Percentiles rank a stretch among this genome's conserved stretches.
These are phyloP conservation scores for Erythrocebus patas DNA, from an alignment of 2,113 vertebrate genomes.

Conservation along the genomic window DNA sequence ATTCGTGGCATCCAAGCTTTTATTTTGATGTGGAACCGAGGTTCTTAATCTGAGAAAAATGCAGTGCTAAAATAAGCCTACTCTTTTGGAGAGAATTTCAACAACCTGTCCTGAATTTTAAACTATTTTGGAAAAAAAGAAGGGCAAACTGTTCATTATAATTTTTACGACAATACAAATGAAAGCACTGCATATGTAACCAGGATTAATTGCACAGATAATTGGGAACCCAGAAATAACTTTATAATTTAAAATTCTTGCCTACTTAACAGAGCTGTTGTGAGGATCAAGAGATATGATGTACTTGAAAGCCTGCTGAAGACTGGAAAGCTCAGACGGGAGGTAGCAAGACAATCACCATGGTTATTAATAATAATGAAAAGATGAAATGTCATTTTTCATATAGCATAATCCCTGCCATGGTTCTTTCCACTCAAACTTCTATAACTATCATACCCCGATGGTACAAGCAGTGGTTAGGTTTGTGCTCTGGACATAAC, in stretches of 20 bases:
- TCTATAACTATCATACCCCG: not conserved
- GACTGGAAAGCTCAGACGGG: not conserved
- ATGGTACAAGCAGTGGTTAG: not conserved
- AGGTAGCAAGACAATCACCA: not conserved
- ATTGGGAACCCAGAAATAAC: slow-evolving; percentile 73
- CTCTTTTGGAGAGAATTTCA: slow-evolving; percentile 73
- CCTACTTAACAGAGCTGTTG: slow-evolving; percentile 57
- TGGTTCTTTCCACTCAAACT: not conserved
- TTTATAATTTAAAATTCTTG: slow-evolving; percentile 70
- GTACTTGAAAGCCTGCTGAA: slow-evolving; percentile 8
- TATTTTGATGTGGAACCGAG: slow-evolving; percentile 69
- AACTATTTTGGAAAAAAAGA: slow-evolving; percentile 65
- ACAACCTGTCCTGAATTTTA: slow-evolving; percentile 76
- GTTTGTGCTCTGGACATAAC: not conserved
- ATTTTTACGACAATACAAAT: slow-evolving; percentile 72
- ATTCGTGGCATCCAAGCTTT: slow-evolving; percentile 60
- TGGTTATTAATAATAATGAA: not conserved
- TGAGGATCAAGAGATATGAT: slow-evolving; percentile 44
- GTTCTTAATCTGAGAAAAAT: slow-evolving; percentile 65
- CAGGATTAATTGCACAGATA: slow-evolving; percentile 74
- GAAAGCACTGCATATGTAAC: slow-evolving; percentile 66
- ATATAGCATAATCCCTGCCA: not conserved
- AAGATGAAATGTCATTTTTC: not conserved
- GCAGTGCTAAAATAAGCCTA: slow-evolving; percentile 70
- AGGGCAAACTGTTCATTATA: slow-evolving; percentile 72